Percentiles rank a stretch among this genome's conserved stretches.
Evolutionary conservation across 2,888 invertebrate species (phyloP).

Genomic region (Belgica antarctica): DNA sequence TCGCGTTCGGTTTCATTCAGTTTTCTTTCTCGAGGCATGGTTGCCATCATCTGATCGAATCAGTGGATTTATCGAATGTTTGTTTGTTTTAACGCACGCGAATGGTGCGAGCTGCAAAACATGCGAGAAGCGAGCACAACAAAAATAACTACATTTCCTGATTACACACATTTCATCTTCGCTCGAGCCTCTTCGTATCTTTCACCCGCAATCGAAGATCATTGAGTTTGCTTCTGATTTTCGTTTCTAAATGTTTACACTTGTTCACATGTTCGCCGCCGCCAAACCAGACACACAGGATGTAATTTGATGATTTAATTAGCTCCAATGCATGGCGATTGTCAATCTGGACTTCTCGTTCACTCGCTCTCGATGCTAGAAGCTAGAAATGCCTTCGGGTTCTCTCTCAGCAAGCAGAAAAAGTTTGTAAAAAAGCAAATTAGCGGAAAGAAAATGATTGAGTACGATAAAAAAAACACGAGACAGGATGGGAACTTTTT

Average conservation of each 20-base stretch:
- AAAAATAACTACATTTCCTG: constrained; percentile 15
- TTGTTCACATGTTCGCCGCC: neutral
- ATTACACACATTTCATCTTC: neutral
- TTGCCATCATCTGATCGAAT: neutral
- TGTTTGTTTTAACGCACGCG: neutral
- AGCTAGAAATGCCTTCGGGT: too few relatives aligned
- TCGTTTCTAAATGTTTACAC: neutral
- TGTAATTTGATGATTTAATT: constrained; percentile 34
- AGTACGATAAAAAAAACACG: neutral
- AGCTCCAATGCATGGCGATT: neutral
- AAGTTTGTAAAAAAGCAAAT: too few relatives aligned
- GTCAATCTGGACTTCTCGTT: neutral
- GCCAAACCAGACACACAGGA: neutral
- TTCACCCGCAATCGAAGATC: neutral
- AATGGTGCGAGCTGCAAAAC: too few relatives aligned
- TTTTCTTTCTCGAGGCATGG: constrained; percentile 8
- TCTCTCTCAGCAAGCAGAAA: too few relatives aligned
- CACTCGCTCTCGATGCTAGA: neutral
- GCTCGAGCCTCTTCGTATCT: too few relatives aligned
- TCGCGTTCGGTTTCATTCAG: neutral
- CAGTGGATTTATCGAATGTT: constrained; percentile 8
- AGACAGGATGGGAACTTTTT: neutral
- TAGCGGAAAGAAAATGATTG: constrained; percentile 1
- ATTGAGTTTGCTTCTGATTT: neutral
- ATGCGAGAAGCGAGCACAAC: neutral